Evolutionary conservation across 2,113 vertebrate genomes (phyloP).

Genomic region (Ammodytes dubius): DNA sequence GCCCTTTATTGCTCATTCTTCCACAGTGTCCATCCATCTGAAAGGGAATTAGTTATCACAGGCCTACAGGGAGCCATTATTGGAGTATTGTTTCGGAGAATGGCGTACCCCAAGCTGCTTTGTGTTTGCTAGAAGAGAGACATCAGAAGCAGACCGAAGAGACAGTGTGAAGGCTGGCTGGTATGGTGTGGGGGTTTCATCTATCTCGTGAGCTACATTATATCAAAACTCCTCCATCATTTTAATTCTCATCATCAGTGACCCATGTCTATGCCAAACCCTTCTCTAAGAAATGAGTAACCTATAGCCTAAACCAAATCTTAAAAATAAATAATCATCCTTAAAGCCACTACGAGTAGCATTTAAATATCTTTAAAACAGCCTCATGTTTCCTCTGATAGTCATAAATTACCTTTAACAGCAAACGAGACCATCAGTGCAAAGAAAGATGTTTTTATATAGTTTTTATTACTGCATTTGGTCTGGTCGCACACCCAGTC

Average conservation of each 20-base stretch:
- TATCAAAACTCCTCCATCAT: slow-evolving; percentile 24
- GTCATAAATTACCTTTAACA: no score
- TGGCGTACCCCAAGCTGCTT: slow-evolving; percentile 74
- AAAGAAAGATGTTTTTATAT: no score
- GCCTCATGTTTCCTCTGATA: no score
- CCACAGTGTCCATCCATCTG: slow-evolving; percentile 65
- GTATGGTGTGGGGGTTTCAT: slow-evolving; percentile 54
- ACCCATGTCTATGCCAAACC: neutral
- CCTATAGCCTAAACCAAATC: neutral
- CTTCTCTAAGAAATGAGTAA: neutral
- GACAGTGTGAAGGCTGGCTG: slow-evolving; percentile 41
- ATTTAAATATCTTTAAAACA: no score
- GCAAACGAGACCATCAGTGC: no score
- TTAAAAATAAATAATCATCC: no score
- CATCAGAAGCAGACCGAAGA: slow-evolving; percentile 61
- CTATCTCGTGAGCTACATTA: slow-evolving; percentile 37
- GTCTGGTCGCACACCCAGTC: no score
- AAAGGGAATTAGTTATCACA: slow-evolving; percentile 78
- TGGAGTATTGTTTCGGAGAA: slow-evolving; percentile 75
- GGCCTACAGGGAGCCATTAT: slow-evolving; percentile 78
- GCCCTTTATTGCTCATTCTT: slow-evolving; percentile 65
- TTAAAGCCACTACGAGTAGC: no score
- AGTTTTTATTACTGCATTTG: no score
- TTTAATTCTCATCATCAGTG: neutral
- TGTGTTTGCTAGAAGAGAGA: slow-evolving; percentile 70